Percentiles rank a stretch among this genome's conserved stretches.
phyloP scores from a whole-genome alignment of 2,888 invertebrate species.

The Pyrrhia umbra region DNA sequence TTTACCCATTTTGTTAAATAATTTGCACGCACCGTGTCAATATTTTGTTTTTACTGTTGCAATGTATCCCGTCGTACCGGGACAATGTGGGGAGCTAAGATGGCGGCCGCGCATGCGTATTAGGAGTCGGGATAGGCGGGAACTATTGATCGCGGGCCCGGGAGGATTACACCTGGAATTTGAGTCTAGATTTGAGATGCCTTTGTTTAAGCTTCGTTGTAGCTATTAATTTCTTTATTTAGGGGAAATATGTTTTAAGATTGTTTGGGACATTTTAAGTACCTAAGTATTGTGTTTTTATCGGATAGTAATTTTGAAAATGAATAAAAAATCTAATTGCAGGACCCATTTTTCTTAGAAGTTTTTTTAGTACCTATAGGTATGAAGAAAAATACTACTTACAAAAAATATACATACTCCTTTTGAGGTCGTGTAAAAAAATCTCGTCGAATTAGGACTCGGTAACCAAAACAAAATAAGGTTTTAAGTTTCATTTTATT shows the following conservation, averaged over 20 bases:
- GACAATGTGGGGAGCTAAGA: slow-evolving; percentile 62
- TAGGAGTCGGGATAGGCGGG: slow-evolving; percentile 67
- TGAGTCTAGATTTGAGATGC: slow-evolving; percentile 44
- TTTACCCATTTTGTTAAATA: slow-evolving; percentile 58
- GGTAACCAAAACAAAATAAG: neutral
- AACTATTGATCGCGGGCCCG: slow-evolving; percentile 80
- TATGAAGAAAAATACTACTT: too few relatives aligned
- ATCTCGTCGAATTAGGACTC: neutral
- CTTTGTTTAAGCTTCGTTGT: slow-evolving; percentile 19
- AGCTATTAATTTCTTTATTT: neutral
- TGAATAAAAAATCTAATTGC: too few relatives aligned
- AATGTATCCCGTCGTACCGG: slow-evolving; percentile 59
- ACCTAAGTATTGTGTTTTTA: too few relatives aligned
- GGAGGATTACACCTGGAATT: slow-evolving; percentile 64
- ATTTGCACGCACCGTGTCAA: slow-evolving; percentile 42
- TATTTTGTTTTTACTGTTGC: slow-evolving; percentile 71
- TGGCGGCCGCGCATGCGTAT: slow-evolving; percentile 74
- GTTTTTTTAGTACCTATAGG: too few relatives aligned
- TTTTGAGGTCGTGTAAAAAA: too few relatives aligned
- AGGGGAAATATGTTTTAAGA: too few relatives aligned
- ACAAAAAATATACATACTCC: too few relatives aligned
- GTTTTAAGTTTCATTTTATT: neutral
- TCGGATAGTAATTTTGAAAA: too few relatives aligned
- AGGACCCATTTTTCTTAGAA: too few relatives aligned
- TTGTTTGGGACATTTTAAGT: too few relatives aligned